Conservation (phyloP, 2,888 invertebrate species). For the Drosophila kuntzei region DNA sequence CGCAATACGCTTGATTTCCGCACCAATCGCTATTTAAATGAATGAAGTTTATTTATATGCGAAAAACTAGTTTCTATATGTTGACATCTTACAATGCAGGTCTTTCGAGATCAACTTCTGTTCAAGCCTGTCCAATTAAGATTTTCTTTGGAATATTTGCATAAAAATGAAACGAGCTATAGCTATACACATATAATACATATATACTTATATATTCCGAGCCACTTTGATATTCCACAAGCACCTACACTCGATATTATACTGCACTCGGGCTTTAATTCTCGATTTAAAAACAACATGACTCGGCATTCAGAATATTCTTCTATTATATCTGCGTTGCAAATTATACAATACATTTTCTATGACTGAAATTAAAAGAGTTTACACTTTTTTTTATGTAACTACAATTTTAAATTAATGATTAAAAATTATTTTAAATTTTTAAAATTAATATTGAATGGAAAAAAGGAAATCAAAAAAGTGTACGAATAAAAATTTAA, state of each 20-base stretch:
- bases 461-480: neutral
- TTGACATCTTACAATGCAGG: slow-evolving; percentile 69
- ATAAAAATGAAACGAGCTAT: slow-evolving; percentile 31
- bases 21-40: slow-evolving; percentile 63
- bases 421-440: too few species aligned
- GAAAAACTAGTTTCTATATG: slow-evolving; percentile 64
- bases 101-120: slow-evolving; percentile 49
- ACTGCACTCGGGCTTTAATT: slow-evolving; percentile 12
- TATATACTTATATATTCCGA: slow-evolving; percentile 1
- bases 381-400: too few species aligned
- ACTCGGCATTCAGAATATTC: neutral
- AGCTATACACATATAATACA: slow-evolving; percentile 2
- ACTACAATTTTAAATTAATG: neutral
- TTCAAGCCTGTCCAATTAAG: slow-evolving; percentile 40
- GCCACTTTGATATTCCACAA: neutral
- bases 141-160: slow-evolving; percentile 54
- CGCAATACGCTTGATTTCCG: slow-evolving; percentile 67
- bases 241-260: slow-evolving; percentile 1
- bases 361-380: neutral
- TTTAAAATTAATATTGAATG: too few species aligned
- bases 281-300: slow-evolving; percentile 8
- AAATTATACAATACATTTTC: neutral
- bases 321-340: neutral
- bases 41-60: slow-evolving; percentile 63
- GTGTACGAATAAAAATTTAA: neutral